phyloP scores from a whole-genome alignment of 53 echinoderm and acorn worm genomes.

The Holothuria scabra region DNA sequence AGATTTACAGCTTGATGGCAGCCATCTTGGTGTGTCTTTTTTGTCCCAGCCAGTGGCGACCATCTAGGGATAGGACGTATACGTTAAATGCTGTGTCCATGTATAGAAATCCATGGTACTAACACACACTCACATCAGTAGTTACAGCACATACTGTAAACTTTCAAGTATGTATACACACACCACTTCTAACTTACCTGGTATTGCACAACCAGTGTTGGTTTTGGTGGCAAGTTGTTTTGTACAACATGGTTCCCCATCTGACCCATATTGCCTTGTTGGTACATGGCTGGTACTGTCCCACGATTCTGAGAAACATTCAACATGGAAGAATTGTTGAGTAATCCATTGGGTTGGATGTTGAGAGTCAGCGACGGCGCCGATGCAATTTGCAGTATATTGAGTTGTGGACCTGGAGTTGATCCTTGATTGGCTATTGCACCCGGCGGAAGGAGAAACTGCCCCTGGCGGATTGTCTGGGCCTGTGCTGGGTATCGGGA shows the following conservation, averaged over 20 bases:
- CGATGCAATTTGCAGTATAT: slow-evolving; percentile 37
- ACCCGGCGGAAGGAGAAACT: slow-evolving; percentile 13
- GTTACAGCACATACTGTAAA: too few relatives aligned
- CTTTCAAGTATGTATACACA: too few relatives aligned
- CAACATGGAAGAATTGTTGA: slow-evolving; percentile 24
- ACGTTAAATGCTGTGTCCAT: too few relatives aligned
- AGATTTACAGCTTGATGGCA: too few relatives aligned
- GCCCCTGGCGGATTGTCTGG: slow-evolving; percentile 17
- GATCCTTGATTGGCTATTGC: slow-evolving; percentile 33
- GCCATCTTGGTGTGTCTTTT: too few relatives aligned
- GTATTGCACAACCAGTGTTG: slow-evolving; percentile 45
- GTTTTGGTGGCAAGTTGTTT: slow-evolving; percentile 15
- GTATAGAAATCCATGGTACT: too few relatives aligned
- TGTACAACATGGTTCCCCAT: not conserved
- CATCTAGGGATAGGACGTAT: too few relatives aligned
- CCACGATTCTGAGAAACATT: not conserved
- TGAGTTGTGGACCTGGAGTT: slow-evolving; percentile 26
- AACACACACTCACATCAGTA: too few relatives aligned
- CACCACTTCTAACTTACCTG: not conserved
- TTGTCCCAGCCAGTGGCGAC: too few relatives aligned
- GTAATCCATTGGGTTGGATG: slow-evolving; percentile 13
- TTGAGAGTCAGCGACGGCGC: slow-evolving; percentile 34
- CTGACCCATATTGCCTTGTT: not conserved
- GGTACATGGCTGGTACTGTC: not conserved
- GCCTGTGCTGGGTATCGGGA: slow-evolving; percentile 38